Evolutionary conservation across 2,113 vertebrate species (phyloP), one percentile per base, ranked within the genome.

Genomic region (Notiomystis cincta): DNA sequence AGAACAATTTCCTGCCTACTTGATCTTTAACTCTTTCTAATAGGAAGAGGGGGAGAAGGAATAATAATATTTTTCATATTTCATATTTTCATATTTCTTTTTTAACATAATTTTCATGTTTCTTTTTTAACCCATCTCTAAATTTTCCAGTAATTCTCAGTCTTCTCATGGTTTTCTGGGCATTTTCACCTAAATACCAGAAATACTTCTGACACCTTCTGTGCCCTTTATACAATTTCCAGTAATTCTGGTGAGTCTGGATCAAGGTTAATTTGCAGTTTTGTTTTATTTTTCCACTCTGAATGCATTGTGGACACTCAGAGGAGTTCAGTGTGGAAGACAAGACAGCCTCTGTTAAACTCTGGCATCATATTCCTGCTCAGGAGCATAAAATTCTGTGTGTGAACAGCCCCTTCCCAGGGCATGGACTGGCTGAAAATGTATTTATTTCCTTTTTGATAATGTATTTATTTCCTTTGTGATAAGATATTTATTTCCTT

Each of bases 401-500:
- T 37, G 28, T 57, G 88, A 84, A 45, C 70, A 8, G n/a, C 50
- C 5, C 82, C 24, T 85, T 44, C 28, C 11, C 33, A 18, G 31
- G 66, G 22, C 7, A 30, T 20, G 60, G 60, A 20, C 35, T 77
- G 80, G 11, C 64, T n/a, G n/a, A n/a, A n/a, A n/a, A n/a, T n/a
- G n/a, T n/a, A n/a, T n/a, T n/a, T n/a, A n/a, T n/a, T n/a, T n/a
- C n/a, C n/a, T n/a, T n/a, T n/a, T n/a, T n/a, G n/a, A 24, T 30
- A 60, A 89, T 20, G 11, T 2, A 56, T 87, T 87, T 81, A 57
- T 91, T 92, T 72, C 69, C 88, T 93, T 84, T 81, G n/a, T n/a
- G n/a, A 24, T 30, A 60, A 89, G 18, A 10, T 2, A 56, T 87
- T 87, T 81, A 57, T 91, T 92, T 72, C 69, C 88, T 93, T 84